Evolutionary conservation across 2,797 vertebrate species (phyloP).

Genomic region (Chrysocyon brachyurus): DNA sequence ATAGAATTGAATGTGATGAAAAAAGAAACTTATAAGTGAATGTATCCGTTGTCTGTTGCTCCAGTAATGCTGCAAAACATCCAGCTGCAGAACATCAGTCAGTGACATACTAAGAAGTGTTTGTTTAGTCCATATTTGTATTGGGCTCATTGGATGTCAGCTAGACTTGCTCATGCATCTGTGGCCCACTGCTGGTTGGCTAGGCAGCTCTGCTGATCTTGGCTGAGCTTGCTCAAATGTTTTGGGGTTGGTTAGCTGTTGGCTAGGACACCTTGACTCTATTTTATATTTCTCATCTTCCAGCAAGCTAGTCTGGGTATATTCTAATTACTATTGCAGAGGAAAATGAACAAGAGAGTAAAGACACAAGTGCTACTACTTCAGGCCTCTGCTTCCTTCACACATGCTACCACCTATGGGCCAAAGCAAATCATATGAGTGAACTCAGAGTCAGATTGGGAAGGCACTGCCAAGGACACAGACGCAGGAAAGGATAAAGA

Average conservation of each 20-base stretch:
- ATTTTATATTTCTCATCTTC: conserved; percentile 23
- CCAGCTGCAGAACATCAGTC: neutral
- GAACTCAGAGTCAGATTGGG: neutral
- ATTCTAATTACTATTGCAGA: conserved; percentile 19
- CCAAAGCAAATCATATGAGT: neutral
- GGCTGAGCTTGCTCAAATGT: neutral
- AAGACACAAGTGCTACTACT: neutral
- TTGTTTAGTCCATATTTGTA: neutral
- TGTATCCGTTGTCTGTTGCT: neutral
- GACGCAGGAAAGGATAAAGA: neutral
- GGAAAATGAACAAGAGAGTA: neutral
- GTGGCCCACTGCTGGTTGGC: neutral
- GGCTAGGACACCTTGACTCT: neutral
- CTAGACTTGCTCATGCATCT: neutral
- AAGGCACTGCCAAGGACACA: neutral
- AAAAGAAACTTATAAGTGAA: neutral
- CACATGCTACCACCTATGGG: neutral
- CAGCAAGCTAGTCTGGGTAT: neutral
- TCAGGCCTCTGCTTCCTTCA: neutral
- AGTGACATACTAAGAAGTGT: neutral
- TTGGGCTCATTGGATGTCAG: neutral
- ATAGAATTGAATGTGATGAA: neutral
- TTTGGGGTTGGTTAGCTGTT: neutral
- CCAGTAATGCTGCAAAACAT: neutral
- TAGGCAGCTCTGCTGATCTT: neutral